Conservation (phyloP, 2,113 vertebrate genomes). For the Petroica traversi region DNA sequence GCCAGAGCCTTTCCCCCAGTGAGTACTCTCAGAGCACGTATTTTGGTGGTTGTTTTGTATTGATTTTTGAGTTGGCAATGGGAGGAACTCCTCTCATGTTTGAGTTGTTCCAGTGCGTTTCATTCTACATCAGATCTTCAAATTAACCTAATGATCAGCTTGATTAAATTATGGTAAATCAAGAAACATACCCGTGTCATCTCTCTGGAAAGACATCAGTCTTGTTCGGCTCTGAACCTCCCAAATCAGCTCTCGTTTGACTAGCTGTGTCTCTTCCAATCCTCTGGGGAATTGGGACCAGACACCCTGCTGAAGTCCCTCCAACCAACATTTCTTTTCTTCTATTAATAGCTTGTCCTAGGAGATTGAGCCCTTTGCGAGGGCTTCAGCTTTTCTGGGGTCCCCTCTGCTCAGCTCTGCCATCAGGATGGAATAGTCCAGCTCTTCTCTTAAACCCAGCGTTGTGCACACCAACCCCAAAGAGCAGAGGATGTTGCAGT, state of each 20-base stretch:
- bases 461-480: rapidly evolving
- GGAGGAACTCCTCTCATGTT: not conserved
- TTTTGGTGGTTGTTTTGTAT: not conserved
- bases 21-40: not conserved
- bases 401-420: not conserved
- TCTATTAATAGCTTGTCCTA: not conserved
- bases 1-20: not conserved
- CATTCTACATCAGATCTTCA: not conserved
- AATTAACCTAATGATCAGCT: constrained; percentile 51
- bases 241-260: constrained; percentile 10
- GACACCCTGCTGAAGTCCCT: constrained; percentile 7
- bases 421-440: not conserved
- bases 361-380: not conserved
- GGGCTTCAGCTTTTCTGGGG: not conserved
- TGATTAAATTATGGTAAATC: constrained; percentile 41
- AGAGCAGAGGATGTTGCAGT: not conserved
- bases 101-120: constrained; percentile 16
- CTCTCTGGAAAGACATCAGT: constrained; percentile 33
- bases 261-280: constrained; percentile 15
- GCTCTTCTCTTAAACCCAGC: not conserved
- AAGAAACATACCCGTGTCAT: not conserved
- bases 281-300: not conserved
- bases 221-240: not conserved
- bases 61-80: constrained; percentile 19
- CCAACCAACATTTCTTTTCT: not conserved